Base-by-base conservation (phyloP, 2,113 vertebrate species). In the Cyphomyrus plagiostoma region DNA sequence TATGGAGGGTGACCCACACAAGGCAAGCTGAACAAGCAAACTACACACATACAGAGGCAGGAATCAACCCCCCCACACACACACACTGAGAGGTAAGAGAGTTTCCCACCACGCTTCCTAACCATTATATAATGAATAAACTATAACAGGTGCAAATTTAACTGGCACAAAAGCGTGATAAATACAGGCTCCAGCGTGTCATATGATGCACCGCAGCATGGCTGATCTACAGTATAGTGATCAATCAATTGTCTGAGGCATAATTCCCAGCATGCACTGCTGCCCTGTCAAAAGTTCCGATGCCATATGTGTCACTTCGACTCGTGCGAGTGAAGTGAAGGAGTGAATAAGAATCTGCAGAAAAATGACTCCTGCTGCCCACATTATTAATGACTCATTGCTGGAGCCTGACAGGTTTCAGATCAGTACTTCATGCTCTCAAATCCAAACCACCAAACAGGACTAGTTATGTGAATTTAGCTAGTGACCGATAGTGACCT, bases 291-390 rank as follows among this genome's bases (percentile, higher is more conserved):
- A 35, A 80, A 42, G 74, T 19, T 80, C 74, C 42, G 74, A 80
- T 17, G 35, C 35, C 35, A 80, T 66, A 46, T 35, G 89, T 89
- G 52, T 86, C 53, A 48, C 35, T 84, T 45, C 48, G 50, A 86
- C 80, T 84, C 13, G 82, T 62, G 39, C 45, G 19, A 85, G 50
- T 82, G 35, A 48, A 84, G 23, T 89, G 88, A 84, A 15, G 74
- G 50, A 89, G 80, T 85, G 66, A 85, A 66, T 86, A 42, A 58
- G 21, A 84, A 89, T 89, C 39, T 89, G 89, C 89, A 62, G 89
- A 89, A 56, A 42, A 86, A 85, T 86, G 42, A 48, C 53, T 85
- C 82, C 82, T 48, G 89, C 39, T 53, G 82, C 58, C 23, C 23
- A 35, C 42, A 23, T 62, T 85, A 85, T 85, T 85, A 66, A 86